A percentile compares a stretch with the other conserved stretches of the same genome.
phyloP scores from a whole-genome alignment of 2,113 vertebrate species.

The Mellivora capensis region DNA sequence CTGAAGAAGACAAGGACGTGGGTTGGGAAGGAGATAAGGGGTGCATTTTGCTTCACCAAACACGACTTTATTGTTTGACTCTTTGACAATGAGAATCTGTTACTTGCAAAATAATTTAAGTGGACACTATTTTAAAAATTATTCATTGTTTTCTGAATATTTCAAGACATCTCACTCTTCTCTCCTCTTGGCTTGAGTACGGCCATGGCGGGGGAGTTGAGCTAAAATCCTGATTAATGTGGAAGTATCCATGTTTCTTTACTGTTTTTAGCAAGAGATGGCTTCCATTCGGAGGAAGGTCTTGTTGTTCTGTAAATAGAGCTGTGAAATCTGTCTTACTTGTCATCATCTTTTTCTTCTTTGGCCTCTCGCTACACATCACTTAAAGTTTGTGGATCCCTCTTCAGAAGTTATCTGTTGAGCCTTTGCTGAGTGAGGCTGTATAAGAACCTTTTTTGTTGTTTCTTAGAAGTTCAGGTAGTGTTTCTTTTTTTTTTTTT shows the following conservation, averaged over 20 bases:
- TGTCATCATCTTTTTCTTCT: slow-evolving; percentile 62
- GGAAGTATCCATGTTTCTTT: slow-evolving; percentile 49
- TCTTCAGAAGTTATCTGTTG: not conserved
- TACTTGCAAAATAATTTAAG: not conserved
- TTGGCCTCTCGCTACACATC: slow-evolving; percentile 61
- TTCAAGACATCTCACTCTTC: slow-evolving; percentile 37
- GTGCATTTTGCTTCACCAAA: not conserved
- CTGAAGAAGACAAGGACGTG: not conserved
- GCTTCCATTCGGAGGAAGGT: slow-evolving; percentile 60
- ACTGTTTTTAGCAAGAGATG: slow-evolving; percentile 70
- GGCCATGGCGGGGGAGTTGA: slow-evolving; percentile 46
- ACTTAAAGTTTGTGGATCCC: slow-evolving; percentile 50
- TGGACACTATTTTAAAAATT: not conserved
- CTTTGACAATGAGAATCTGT: not conserved
- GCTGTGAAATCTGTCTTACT: slow-evolving; percentile 62
- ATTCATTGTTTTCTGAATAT: slow-evolving; percentile 6
- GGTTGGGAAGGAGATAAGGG: not conserved
- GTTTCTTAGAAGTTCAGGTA: slow-evolving; percentile 38
- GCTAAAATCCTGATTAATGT: slow-evolving; percentile 65
- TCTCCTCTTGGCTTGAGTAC: slow-evolving; percentile 47
- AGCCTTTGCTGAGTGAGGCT: slow-evolving; percentile 40
- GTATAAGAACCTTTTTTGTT: not conserved
- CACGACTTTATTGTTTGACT: not conserved
- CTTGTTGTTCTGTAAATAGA: slow-evolving; percentile 74
- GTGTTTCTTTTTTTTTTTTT: slow-evolving; percentile 56